Conservation (phyloP, 2,888 invertebrate species). For the Orgyia antiqua region DNA sequence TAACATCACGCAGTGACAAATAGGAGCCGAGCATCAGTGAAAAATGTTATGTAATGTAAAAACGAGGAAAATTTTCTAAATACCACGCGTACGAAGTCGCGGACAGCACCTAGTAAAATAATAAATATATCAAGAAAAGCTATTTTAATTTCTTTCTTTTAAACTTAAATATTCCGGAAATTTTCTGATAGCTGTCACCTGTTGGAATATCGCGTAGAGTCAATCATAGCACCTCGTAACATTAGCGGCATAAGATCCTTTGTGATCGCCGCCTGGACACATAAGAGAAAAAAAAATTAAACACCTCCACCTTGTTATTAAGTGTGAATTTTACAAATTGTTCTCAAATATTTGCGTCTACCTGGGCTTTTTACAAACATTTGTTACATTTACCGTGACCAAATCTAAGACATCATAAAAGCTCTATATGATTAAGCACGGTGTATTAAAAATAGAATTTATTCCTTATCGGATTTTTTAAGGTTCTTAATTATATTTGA, state of each 20-base stretch:
- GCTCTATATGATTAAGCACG: conserved; percentile 53
- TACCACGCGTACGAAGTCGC: no score
- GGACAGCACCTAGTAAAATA: no score
- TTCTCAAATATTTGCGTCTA: conserved; percentile 77
- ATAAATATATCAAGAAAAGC: no score
- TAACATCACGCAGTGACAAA: no score
- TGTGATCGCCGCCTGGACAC: conserved; percentile 51
- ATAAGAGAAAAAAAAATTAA: conserved; percentile 48
- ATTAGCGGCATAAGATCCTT: conserved; percentile 59
- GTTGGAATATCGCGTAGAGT: conserved; percentile 51
- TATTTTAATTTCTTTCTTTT: conserved; percentile 3
- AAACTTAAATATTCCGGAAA: conserved; percentile 8
- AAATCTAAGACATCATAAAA: conserved; percentile 60
- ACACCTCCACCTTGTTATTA: conserved; percentile 65
- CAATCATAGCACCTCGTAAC: conserved; percentile 57
- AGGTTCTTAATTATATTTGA: no score
- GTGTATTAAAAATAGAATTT: conserved; percentile 41
- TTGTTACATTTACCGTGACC: conserved; percentile 64
- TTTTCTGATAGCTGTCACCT: conserved; percentile 45
- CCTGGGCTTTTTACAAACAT: conserved; percentile 64
- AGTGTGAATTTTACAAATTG: conserved; percentile 76
- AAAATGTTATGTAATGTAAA: no score
- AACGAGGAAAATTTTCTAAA: no score
- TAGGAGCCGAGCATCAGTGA: no score
- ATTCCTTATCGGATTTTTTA: conserved; percentile 20